Conservation (phyloP, 2,888 invertebrate species). For the Scaptomyza reducta region DNA sequence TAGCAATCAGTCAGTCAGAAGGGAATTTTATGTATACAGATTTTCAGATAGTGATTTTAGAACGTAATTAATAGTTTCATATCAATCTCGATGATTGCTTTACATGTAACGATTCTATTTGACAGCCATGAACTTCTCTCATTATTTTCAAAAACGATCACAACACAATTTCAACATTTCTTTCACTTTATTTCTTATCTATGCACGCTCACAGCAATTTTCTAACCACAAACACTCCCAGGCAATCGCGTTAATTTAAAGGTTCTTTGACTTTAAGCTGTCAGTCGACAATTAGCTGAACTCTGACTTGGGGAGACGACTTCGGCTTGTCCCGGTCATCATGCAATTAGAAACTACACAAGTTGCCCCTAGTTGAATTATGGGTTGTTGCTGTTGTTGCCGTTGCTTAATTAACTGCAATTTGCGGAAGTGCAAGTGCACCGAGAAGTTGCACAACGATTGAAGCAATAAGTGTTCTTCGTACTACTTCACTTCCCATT, state of each 20-base stretch:
- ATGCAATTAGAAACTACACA: constrained; percentile 60
- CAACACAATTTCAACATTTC: constrained; percentile 18
- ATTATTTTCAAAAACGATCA: constrained; percentile 14
- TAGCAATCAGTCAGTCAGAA: neutral
- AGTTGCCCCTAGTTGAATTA: constrained; percentile 55
- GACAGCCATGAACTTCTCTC: constrained; percentile 14
- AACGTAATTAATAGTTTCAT: neutral
- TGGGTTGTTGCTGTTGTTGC: constrained; percentile 33
- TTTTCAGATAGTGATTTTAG: no score
- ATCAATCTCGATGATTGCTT: constrained; percentile 9
- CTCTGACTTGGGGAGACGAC: constrained; percentile 47
- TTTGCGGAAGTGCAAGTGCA: constrained; percentile 55
- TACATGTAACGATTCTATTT: neutral
- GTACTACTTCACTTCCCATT: no score
- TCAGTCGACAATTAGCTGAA: constrained; percentile 69
- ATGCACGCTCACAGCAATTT: neutral
- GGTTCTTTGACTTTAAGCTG: constrained; percentile 69
- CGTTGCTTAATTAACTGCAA: constrained; percentile 67
- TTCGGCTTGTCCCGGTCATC: constrained; percentile 7
- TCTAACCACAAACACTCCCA: neutral
- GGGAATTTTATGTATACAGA: no score
- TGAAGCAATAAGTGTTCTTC: neutral
- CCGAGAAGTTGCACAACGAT: constrained; percentile 29
- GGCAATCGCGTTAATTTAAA: constrained; percentile 54
- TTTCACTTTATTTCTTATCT: constrained; percentile 26